A percentile compares a stretch with the other conserved stretches of the same genome.
phyloP scores from a whole-genome alignment of 2,797 vertebrate species.

The Sebastes iracundus region DNA sequence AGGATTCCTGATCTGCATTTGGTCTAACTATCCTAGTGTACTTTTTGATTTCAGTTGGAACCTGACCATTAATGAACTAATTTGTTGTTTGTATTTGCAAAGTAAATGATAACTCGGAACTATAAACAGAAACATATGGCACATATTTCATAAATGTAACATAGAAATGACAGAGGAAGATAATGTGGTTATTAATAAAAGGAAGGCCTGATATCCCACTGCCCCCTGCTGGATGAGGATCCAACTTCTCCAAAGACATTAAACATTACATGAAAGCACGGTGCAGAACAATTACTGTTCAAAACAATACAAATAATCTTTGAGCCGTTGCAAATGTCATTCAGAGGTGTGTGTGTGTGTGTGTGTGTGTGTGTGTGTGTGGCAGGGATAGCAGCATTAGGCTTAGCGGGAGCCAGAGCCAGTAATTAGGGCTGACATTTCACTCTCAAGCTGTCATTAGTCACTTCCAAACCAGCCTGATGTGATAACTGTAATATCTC shows the following conservation, averaged over 20 bases:
- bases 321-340: conserved; percentile 60
- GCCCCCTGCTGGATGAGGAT: conserved; percentile 59
- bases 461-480: conserved; percentile 58
- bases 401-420: conserved; percentile 40
- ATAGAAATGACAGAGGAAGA: background rate
- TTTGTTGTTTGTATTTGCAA: background rate
- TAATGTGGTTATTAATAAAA: background rate
- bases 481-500: conserved; percentile 75
- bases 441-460: conserved; percentile 62
- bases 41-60: too few relatives aligned
- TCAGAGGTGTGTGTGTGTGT: conserved; percentile 5
- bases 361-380: background rate
- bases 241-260: background rate
- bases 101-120: background rate
- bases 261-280: background rate
- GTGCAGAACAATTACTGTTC: conserved; percentile 39
- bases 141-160: background rate
- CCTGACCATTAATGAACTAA: too few relatives aligned
- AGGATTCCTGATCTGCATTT: too few relatives aligned
- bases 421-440: conserved; percentile 82
- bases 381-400: conserved; percentile 2
- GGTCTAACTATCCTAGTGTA: too few relatives aligned
- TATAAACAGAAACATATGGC: background rate
- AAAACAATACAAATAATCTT: conserved; percentile 51
- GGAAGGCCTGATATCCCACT: conserved; percentile 24